phyloP scores from a whole-genome alignment of 1,140 invertebrate species.

The Temnothorax nylanderi region DNA sequence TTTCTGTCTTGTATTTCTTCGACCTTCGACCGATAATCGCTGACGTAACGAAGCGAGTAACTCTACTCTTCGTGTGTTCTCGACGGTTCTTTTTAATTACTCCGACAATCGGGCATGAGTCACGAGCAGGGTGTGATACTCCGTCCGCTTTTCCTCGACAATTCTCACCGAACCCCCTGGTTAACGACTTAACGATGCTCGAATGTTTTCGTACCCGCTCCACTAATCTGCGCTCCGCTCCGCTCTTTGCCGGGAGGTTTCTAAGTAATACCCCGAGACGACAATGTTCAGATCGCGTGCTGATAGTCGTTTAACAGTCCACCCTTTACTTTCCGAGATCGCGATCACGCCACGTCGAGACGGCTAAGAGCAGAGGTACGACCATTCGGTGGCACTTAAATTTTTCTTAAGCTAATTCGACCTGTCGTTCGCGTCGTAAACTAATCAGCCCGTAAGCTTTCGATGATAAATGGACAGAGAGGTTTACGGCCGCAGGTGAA shows the following conservation, averaged over 20 bases:
- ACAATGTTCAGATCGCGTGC: conserved; percentile 73
- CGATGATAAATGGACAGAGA: not conserved
- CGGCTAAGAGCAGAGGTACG: conserved; percentile 25
- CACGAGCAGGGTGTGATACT: not conserved
- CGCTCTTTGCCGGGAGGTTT: conserved; percentile 23
- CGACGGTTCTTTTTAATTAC: conserved; percentile 20
- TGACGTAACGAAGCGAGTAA: not conserved
- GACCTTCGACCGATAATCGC: not conserved
- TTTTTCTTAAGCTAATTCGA: conserved; percentile 7
- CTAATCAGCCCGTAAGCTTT: not conserved
- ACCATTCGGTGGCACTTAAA: conserved; percentile 52
- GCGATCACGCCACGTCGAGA: conserved; percentile 44
- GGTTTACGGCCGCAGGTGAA: not conserved
- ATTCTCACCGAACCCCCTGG: not conserved
- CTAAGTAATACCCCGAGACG: conserved; percentile 48
- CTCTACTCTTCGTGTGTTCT: not conserved
- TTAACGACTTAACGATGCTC: conserved; percentile 38
- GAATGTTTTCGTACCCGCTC: conserved; percentile 27
- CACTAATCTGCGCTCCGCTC: conserved; percentile 24
- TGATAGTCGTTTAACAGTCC: conserved; percentile 64
- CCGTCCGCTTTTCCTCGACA: not conserved
- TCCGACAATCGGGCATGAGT: not conserved
- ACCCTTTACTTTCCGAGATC: conserved; percentile 24
- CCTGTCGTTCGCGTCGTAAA: not conserved
- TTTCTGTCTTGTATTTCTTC: not conserved